These are phyloP conservation scores for Aporophyla lueneburgensis DNA, from an alignment of 2,888 invertebrate species.

Conservation along the genomic window DNA sequence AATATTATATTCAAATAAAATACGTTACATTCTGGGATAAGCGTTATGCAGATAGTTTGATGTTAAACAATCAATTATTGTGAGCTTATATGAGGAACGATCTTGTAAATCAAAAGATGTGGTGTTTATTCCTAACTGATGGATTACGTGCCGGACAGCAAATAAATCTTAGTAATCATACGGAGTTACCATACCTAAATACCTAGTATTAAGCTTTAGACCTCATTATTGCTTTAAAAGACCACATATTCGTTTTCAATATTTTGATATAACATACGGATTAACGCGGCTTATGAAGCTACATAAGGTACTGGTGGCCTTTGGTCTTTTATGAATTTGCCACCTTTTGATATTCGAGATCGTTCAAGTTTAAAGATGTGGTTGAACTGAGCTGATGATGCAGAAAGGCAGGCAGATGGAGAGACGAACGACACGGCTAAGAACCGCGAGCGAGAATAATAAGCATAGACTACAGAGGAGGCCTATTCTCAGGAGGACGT, in stretches of 20 bases:
- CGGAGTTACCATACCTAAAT: neutral
- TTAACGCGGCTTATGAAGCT: neutral
- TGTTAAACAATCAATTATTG: neutral
- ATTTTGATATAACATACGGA: conserved; percentile 26
- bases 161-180: neutral
- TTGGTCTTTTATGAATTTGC: neutral
- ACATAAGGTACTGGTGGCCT: neutral
- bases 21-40: neutral
- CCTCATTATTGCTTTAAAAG: conserved; percentile 17
- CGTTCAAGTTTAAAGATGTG: neutral
- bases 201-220: conserved; percentile 1
- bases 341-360: conserved; percentile 1
- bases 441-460: neutral
- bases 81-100: conserved; percentile 5
- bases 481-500: neutral
- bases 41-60: neutral
- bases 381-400: neutral
- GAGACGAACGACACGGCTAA: neutral
- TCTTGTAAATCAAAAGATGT: conserved; percentile 4
- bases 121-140: neutral
- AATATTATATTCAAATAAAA: neutral
- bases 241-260: neutral
- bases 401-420: neutral
- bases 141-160: too few relatives aligned
- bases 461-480: neutral